Conservation (phyloP, 2,113 vertebrate genomes). For the Xyrauchen texanus region DNA sequence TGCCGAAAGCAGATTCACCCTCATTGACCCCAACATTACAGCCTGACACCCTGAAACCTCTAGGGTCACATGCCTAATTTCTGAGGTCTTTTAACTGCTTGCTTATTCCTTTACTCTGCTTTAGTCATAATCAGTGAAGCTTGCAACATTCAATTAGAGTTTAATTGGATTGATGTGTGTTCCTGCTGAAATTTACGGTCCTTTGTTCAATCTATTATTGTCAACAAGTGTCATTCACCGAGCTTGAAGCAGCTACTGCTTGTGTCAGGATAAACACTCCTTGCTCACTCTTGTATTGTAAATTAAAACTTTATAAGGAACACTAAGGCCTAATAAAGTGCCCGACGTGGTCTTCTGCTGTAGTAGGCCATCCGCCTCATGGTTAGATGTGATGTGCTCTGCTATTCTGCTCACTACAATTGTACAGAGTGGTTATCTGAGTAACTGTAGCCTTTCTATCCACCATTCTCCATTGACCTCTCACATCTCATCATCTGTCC, state of each 20-base stretch:
- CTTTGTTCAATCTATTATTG: slow-evolving; percentile 61
- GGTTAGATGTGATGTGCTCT: too few species aligned
- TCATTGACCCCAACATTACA: slow-evolving; percentile 56
- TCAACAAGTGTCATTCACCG: slow-evolving; percentile 61
- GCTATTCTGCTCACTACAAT: too few species aligned
- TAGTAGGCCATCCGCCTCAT: too few species aligned
- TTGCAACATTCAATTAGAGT: slow-evolving; percentile 72
- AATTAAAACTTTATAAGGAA: too few species aligned
- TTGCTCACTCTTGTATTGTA: neutral
- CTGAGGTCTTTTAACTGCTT: slow-evolving; percentile 56
- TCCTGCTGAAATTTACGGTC: slow-evolving; percentile 52
- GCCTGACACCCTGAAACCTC: slow-evolving; percentile 52
- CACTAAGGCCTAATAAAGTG: too few species aligned
- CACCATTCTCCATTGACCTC: too few species aligned
- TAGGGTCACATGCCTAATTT: slow-evolving; percentile 63
- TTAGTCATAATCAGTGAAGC: slow-evolving; percentile 75
- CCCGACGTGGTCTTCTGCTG: too few species aligned
- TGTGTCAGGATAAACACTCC: slow-evolving; percentile 33
- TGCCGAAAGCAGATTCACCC: slow-evolving; percentile 50
- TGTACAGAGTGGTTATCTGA: too few species aligned
- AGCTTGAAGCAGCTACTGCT: slow-evolving; percentile 50
- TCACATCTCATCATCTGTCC: too few species aligned
- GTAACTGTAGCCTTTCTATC: too few species aligned
- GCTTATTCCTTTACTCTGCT: slow-evolving; percentile 56
- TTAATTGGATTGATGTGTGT: slow-evolving; percentile 72